Evolutionary conservation across 2,888 invertebrate species (phyloP), one percentile per base, ranked within the genome.

Genomic region (Drosophila vallismaia): DNA sequence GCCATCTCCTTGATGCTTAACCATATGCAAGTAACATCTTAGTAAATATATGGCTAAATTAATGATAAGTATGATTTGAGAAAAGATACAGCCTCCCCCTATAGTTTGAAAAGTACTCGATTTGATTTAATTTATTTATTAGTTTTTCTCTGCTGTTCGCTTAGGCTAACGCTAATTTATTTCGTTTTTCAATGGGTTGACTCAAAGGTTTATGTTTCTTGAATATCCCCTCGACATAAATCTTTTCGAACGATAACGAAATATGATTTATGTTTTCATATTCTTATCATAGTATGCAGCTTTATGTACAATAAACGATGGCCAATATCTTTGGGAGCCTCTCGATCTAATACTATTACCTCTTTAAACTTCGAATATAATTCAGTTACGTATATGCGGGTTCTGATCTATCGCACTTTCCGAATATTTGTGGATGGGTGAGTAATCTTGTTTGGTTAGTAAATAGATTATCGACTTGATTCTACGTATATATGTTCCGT

Each of bases 311-410:
- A 71, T 19, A 19, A 59, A 71, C 59, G 40, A 59, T 60, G 68
- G 60, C 72, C 40, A 62, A 63, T 62, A 60, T 40, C 36, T 36
- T 44, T 40, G 57, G 64, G 55, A 48, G 64, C 59, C 66, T 56
- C 36, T 42, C 46, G 44, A 31, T 68, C 56, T 53, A 59, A 73
- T 60, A 68, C 57, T 63, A 71, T 70, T 55, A 73, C 70, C 59
- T 70, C 69, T 52, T 69, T 63, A 68, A 76, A 67, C 54, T 77
- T 71, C 74, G 88, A 89, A 88, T 86, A 86, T 88, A 69, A 81
- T 87, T 89, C 87, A 76, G 68, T 88, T 89, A 87, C 86, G 86
- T 87, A 87, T 89, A 77, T 86, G 67, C 54, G 70, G 77, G 74
- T 57, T 73, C 56, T 52, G 46, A 14, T 56, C 51, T 19, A 19